A percentile compares a stretch with the other conserved stretches of the same genome.
phyloP scores from a whole-genome alignment of 2,888 invertebrate species.

The Luperina nickerlii region DNA sequence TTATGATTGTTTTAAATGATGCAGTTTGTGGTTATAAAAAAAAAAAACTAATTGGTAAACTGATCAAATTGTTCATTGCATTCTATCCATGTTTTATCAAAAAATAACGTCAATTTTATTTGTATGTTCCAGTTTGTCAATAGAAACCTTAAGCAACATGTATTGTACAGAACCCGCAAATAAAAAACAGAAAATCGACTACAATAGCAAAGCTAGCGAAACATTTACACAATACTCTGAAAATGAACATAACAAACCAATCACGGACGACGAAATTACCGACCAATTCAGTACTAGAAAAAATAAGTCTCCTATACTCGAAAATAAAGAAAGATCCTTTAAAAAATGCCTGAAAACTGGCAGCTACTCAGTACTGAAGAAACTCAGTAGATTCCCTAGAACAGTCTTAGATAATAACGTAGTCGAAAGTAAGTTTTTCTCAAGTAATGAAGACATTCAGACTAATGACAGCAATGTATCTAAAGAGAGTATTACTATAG shows the following conservation, averaged over 20 bases:
- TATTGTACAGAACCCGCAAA: conserved; percentile 81
- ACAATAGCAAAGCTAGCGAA: conserved; percentile 59
- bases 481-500: conserved; percentile 68
- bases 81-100: not conserved
- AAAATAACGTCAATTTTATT: not conserved
- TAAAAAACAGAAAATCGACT: conserved; percentile 79
- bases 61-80: too few relatives aligned
- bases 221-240: conserved; percentile 67
- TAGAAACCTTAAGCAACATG: conserved; percentile 85
- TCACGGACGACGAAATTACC: conserved; percentile 67
- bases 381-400: conserved; percentile 88
- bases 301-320: conserved; percentile 85
- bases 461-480: conserved; percentile 53
- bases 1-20: not conserved
- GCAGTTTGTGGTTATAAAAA: too few relatives aligned
- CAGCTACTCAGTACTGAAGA: conserved; percentile 81
- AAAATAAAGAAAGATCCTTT: conserved; percentile 83
- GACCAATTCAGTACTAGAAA: conserved; percentile 65
- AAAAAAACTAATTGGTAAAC: too few relatives aligned
- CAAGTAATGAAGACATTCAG: conserved; percentile 31
- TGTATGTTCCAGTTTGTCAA: conserved; percentile 82
- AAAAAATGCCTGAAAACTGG: conserved; percentile 78
- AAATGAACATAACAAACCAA: conserved; percentile 68
- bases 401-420: conserved; percentile 84
- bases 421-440: conserved; percentile 91